These are phyloP conservation scores for Hephaestus fuliginosus DNA, from an alignment of 2,797 vertebrate species.

Conservation along the genomic window DNA sequence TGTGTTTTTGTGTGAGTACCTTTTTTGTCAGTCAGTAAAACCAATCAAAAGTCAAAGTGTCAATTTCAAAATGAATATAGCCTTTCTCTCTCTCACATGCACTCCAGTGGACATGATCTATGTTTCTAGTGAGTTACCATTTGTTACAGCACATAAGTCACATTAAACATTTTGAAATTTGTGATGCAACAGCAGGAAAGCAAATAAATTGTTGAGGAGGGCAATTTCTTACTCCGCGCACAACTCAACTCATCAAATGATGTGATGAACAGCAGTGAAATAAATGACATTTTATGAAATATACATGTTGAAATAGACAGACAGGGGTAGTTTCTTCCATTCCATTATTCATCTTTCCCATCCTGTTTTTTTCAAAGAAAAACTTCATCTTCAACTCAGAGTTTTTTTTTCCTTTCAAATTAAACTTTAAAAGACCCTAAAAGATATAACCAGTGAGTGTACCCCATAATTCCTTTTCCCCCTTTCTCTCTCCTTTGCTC, in stretches of 20 bases:
- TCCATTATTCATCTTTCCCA: background rate
- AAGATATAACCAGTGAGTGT: background rate
- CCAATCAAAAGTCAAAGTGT: conserved; percentile 19
- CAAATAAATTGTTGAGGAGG: conserved; percentile 55
- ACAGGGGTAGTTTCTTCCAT: background rate
- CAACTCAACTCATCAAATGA: conserved; percentile 16
- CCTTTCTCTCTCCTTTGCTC: conserved; percentile 30
- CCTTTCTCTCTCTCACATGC: background rate
- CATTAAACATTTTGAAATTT: conserved; percentile 61
- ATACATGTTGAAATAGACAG: conserved; percentile 33
- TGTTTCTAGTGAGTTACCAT: conserved; percentile 44
- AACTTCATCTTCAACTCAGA: background rate
- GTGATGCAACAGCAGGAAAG: conserved; percentile 74
- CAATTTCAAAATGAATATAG: conserved; percentile 19
- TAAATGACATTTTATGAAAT: conserved; percentile 28
- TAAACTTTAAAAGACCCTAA: conserved; percentile 20
- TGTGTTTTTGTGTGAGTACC: background rate
- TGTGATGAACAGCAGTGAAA: conserved; percentile 15
- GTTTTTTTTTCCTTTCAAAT: conserved; percentile 9
- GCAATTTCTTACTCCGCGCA: conserved; percentile 17
- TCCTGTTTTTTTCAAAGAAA: background rate
- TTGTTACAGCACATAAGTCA: conserved; percentile 55
- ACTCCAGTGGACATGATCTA: conserved; percentile 31
- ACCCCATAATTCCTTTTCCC: background rate
- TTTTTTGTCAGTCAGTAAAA: background rate